phyloP scores from a whole-genome alignment of 2,888 invertebrate species.

The Troides aeacus region DNA sequence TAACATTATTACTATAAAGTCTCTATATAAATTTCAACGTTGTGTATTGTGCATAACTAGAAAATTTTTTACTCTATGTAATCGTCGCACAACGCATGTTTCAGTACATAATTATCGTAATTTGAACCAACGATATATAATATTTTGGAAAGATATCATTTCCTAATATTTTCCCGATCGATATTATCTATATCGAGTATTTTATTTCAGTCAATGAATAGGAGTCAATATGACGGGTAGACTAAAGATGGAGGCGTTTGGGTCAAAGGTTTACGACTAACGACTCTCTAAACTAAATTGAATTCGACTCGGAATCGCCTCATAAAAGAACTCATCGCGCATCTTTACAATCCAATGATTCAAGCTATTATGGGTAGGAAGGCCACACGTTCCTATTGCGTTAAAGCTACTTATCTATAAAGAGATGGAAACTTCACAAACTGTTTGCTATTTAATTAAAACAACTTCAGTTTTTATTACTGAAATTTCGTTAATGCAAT shows the following conservation, averaged over 20 bases:
- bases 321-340: slow-evolving; percentile 66
- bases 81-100: slow-evolving; percentile 32
- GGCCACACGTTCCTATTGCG: slow-evolving; percentile 32
- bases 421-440: neutral
- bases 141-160: neutral
- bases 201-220: slow-evolving; percentile 46
- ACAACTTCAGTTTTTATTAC: too few species aligned
- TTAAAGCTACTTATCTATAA: neutral
- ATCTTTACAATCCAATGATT: slow-evolving; percentile 57
- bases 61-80: slow-evolving; percentile 29
- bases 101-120: neutral
- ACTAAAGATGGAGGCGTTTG: slow-evolving; percentile 49
- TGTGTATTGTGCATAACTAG: too few species aligned
- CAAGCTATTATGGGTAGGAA: slow-evolving; percentile 41
- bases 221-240: slow-evolving; percentile 40
- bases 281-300: slow-evolving; percentile 71
- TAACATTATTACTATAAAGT: too few species aligned
- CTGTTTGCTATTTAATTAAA: too few species aligned
- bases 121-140: neutral
- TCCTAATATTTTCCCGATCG: neutral
- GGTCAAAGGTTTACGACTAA: slow-evolving; percentile 70
- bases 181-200: neutral
- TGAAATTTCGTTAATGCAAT: too few species aligned
- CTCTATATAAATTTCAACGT: too few species aligned
- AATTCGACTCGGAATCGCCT: slow-evolving; percentile 65